Evolutionary conservation across 1,140 invertebrate genomes (phyloP).

Genomic region (Drosophila lini): DNA sequence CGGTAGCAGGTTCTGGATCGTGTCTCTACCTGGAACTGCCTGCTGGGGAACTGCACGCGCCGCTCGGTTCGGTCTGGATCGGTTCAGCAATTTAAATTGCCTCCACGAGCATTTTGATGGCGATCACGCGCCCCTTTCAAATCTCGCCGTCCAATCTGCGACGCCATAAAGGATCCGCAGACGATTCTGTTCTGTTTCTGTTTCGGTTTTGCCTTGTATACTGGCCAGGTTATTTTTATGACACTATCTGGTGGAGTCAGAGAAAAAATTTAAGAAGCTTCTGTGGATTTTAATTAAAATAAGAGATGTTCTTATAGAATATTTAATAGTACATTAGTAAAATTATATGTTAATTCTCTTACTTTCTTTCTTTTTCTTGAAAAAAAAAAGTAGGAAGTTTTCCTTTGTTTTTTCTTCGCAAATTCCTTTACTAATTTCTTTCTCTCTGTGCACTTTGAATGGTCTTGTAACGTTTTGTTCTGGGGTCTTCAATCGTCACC

Average conservation of each 20-base stretch:
- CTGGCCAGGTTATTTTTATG: slow-evolving; percentile 54
- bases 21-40: slow-evolving; percentile 48
- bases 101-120: slow-evolving; percentile 80
- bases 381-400: too few relatives aligned
- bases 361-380: too few relatives aligned
- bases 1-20: slow-evolving; percentile 50
- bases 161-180: slow-evolving; percentile 49
- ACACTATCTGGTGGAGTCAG: slow-evolving; percentile 58
- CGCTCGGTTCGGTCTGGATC: slow-evolving; percentile 17
- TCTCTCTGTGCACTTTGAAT: slow-evolving; percentile 37
- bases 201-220: slow-evolving; percentile 11
- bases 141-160: slow-evolving; percentile 69
- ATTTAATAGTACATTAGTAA: too few relatives aligned
- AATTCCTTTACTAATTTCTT: too few relatives aligned
- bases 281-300: too few relatives aligned
- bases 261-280: neutral
- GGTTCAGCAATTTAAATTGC: slow-evolving; percentile 80
- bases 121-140: slow-evolving; percentile 77
- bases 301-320: neutral
- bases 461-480: slow-evolving; percentile 63
- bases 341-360: too few relatives aligned
- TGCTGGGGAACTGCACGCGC: slow-evolving; percentile 42
- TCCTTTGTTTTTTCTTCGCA: too few relatives aligned
- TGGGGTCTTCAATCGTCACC: slow-evolving; percentile 44
- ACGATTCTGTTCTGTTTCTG: slow-evolving; percentile 15